phyloP scores from a whole-genome alignment of 2,888 invertebrate species.

The Heterodera filipjevi region DNA sequence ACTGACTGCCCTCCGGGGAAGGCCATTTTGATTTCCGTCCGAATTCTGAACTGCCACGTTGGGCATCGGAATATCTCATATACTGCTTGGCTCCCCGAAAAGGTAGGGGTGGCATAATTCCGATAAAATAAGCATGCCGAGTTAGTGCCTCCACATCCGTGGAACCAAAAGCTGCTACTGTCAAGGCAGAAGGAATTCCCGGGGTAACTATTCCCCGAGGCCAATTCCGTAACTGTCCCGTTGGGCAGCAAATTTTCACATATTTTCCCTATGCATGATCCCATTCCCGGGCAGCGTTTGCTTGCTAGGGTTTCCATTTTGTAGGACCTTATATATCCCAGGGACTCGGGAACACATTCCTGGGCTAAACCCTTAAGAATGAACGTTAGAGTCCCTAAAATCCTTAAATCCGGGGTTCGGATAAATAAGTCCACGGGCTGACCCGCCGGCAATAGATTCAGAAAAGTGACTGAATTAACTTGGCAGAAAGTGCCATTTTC shows the following conservation, averaged over 20 bases:
- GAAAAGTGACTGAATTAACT: background rate
- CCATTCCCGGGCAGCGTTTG: slow-evolving; percentile 7
- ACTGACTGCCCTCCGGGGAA: background rate
- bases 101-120: background rate
- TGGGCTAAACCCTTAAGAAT: background rate
- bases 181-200: slow-evolving; percentile 5
- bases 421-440: background rate
- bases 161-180: background rate
- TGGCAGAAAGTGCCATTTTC: background rate
- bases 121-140: slow-evolving; percentile 1
- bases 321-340: background rate
- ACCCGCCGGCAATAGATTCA: background rate
- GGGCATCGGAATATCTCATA: background rate
- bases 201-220: background rate
- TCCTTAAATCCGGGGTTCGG: background rate
- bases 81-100: background rate
- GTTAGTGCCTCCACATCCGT: background rate
- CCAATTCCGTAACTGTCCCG: background rate
- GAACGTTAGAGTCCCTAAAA: background rate
- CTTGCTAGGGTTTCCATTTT: background rate
- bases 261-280: background rate
- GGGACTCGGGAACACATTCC: background rate
- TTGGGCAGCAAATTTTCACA: background rate
- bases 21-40: background rate
- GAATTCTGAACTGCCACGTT: background rate